These are phyloP conservation scores for Celastrina argiolus DNA, from an alignment of 2,888 invertebrate genomes.

Conservation along the genomic window DNA sequence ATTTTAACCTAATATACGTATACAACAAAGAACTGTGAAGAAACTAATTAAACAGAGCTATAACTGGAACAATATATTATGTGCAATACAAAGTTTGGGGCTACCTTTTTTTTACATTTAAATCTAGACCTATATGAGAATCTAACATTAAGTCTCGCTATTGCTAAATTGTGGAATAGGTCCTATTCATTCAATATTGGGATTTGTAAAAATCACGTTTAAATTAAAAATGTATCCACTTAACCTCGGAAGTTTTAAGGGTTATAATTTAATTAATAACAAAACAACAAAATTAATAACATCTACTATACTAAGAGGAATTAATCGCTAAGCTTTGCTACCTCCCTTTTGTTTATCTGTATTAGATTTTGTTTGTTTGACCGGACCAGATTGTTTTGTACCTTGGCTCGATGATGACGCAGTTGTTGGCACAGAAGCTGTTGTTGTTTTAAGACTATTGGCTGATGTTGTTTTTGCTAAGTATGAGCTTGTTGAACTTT, in stretches of 20 bases:
- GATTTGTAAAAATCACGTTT: not conserved
- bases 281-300: not conserved
- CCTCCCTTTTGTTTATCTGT: conserved; percentile 32
- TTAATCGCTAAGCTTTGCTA: conserved; percentile 45
- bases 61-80: not conserved
- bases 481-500: not conserved
- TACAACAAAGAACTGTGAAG: not conserved
- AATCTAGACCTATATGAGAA: conserved; percentile 12
- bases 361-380: conserved; percentile 31
- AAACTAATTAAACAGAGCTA: not conserved
- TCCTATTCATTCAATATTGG: not conserved
- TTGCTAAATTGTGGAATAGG: not conserved
- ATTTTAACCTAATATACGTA: not conserved
- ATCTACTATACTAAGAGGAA: conserved; percentile 30
- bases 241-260: not conserved
- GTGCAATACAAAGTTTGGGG: conserved; percentile 6
- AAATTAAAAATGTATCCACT: not conserved
- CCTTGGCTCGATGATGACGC: conserved; percentile 25
- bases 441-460: not conserved
- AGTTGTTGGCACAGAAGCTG: conserved; percentile 7
- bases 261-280: not conserved
- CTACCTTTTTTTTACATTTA: conserved; percentile 12
- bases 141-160: not conserved
- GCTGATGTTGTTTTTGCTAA: not conserved
- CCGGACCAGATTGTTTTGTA: conserved; percentile 24